Evolutionary conservation across 2,113 vertebrate genomes (phyloP), one percentile per base, ranked within the genome.

Genomic region (Dipodomys merriami): DNA sequence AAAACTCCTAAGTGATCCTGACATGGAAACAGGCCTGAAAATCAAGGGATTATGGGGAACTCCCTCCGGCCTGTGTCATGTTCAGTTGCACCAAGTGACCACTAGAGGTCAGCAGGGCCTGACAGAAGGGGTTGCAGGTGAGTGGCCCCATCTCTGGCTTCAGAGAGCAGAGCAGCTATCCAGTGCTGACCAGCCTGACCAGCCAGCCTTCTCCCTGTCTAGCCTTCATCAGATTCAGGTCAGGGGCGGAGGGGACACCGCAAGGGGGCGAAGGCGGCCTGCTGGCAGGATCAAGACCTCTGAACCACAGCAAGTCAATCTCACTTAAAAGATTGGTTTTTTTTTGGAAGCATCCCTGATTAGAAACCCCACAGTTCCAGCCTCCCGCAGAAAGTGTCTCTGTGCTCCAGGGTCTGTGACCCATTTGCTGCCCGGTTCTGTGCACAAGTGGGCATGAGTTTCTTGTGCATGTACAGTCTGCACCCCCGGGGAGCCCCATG

Each of bases 31-130:
- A 1, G 30, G n/a, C n/a, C 62, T 4, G 87, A 57, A 64, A 67
- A 53, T 13, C 9, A 0, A 7, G 23, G 2, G 15, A 15, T 8
- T 1, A 1, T 18, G 76, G 22, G n/a, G 12, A 65, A n/a, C 68
- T 20, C 67, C 7, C 39, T 20, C 53, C 10, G 0, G n/a, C 78
- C 27, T 15, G 30, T 2, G 23, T 46, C 53, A 93, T 2, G 74
- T 5, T 76, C 90, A 88, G 73, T 95, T 95, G 92, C 65, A 25
- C 46, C 9, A 13, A 18, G 68, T 78, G 87, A 30, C 97, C 96
- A 85, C 96, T 95, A 97, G 97, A 96, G 97, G 96, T 90, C 97
- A 97, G 96, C 86, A 93, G 92, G 90, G 57, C 68, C 29, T 90
- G 88, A 81, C 73, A 46, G 68, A 95, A 83, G 13, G 1, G 49